Evolutionary conservation across 2,113 vertebrate species (phyloP), one percentile per base, ranked within the genome.

Genomic region (Acrocephalus arundinaceus): DNA sequence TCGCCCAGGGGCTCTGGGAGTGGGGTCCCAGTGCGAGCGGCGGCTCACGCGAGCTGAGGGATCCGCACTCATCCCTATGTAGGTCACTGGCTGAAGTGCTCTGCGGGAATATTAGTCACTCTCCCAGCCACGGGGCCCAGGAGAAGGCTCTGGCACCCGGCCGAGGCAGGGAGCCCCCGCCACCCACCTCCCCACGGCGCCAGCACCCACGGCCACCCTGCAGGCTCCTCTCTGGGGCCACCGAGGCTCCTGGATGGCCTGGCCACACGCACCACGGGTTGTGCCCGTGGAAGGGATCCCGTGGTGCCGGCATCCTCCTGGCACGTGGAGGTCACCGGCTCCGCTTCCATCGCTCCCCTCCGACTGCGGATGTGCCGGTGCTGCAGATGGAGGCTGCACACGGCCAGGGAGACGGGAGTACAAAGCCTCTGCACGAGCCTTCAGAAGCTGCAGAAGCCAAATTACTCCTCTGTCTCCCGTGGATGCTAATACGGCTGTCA

Each of bases 81-180:
- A 93, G 93, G 95, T 97, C 94, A 94, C 86, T 65, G 89, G 84
- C 89, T 93, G 93, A 84, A 95, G 89, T 48, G 91, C 74, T 92
- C 84, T 61, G 91, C 41, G n/a, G 89, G 73, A 79, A 37, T 45
- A 78, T 87, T 28, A 79, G 74, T 89, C 87, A 71, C 93, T 84
- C 66, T 41, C 54, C 46, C 82, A 39, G 81, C 81, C 94, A 41
- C 18, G 2, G 82, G 91, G 84, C 37, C 71, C 70, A 7, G 49
- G 37, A 85, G 55, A 31, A 68, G 52, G 66, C 70, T 87, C 65
- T 10, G 9, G 28, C 4, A 3, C 66, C 48, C 5, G 0, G 49
- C 35, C 3, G 17, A 48, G 52, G 24, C 39, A 7, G 37, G 55
- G 46, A 73, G 14, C 14, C 25, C 71, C 54, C 0, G 0, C 5